Evolutionary conservation across 2,113 vertebrate species (phyloP), one percentile per base, ranked within the genome.

Genomic region (Sceloporus tristichus): DNA sequence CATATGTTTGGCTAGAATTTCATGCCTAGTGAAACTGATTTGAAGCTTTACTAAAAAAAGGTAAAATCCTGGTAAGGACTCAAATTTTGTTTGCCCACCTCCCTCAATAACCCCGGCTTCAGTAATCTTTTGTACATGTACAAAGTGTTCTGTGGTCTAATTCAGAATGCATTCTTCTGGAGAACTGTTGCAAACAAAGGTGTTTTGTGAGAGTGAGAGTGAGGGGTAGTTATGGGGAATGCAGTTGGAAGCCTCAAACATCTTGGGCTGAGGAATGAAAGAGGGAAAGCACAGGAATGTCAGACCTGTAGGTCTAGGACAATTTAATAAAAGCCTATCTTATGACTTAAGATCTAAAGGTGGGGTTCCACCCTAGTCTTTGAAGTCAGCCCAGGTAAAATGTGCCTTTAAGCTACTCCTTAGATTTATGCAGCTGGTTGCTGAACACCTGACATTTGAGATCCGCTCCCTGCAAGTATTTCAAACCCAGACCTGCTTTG

Each of bases 361-460:
- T 88, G 2, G 21, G 34, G 77, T 40, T 56, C 59, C 89, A 85
- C 18, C 42, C 74, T 91, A 38, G 10, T 48, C 65, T 70, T 85
- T 84, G 42, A 90, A 54, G 79, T 89, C 82, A 75, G 10, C 13
- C 54, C 79, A 48, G 70, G 79, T 84, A 89, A 82, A 80, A 87
- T 87, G 75, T 82, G 70, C 85, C 19, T 73, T 85, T 42, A 75
- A 85, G 62, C 62, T 70, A 14, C 4, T 34, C n/a, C 25, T 82
- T 62, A 82, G 19, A 59, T 71, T 68, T 74, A 29, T 16, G 53
- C 54, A 34, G 38, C 56, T 74, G 73, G 14, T 65, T 38, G 75
- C 38, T 78, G 53, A 73, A 9, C 14, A 11, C 23, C 40, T 14
- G 2, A 2, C 9, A 54, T 21, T 42, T 73, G 77, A 80, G 14